Evolutionary conservation across 2,888 invertebrate species (phyloP).

Genomic region (Oscheius onirici): DNA sequence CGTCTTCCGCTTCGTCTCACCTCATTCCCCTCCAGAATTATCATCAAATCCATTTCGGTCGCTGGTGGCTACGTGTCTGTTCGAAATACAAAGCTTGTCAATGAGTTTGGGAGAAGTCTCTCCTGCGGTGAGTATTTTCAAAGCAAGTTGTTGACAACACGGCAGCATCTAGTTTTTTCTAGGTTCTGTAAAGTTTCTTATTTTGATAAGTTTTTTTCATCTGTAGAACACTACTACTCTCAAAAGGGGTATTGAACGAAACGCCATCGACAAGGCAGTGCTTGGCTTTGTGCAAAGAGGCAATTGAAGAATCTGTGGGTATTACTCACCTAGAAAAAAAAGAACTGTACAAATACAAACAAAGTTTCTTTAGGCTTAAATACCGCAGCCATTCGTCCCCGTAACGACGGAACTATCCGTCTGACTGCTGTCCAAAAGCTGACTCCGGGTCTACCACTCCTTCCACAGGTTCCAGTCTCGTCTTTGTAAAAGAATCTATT

Average conservation of each 20-base stretch:
- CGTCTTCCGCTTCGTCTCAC: constrained; percentile 19
- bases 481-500: neutral
- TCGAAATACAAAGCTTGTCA: constrained; percentile 20
- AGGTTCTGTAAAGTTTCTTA: too few species aligned
- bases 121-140: constrained; percentile 23
- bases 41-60: neutral
- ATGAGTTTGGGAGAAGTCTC: constrained; percentile 18
- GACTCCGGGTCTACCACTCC: neutral
- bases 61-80: constrained; percentile 19
- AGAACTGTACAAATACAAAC: neutral
- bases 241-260: too few species aligned
- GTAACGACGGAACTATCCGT: constrained; percentile 9
- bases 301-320: too few species aligned
- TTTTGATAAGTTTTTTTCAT: too few species aligned
- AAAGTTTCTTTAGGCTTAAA: constrained; percentile 21
- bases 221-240: too few species aligned
- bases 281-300: too few species aligned
- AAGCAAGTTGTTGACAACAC: neutral
- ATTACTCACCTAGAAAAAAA: neutral
- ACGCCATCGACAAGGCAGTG: too few species aligned
- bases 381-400: constrained; percentile 8
- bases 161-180: too few species aligned
- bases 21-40: constrained; percentile 14
- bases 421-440: constrained; percentile 28
- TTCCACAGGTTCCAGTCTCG: neutral